phyloP scores from a whole-genome alignment of 1,140 invertebrate species.

The Cydia fagiglandana region DNA sequence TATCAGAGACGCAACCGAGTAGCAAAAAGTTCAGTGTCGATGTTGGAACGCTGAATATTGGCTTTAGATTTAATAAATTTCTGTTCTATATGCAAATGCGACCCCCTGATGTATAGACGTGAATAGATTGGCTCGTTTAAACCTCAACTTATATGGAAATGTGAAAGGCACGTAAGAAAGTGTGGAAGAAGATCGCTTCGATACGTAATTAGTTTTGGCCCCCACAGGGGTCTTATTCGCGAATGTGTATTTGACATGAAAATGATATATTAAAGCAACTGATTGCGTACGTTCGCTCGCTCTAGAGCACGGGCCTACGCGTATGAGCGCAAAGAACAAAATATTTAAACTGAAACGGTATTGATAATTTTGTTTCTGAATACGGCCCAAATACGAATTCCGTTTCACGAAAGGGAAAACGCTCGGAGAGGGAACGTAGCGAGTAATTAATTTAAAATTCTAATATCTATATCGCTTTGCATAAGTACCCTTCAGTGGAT shows the following conservation, averaged over 20 bases:
- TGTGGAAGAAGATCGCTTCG: constrained; percentile 72
- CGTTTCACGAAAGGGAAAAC: constrained; percentile 57
- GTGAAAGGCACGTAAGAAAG: constrained; percentile 77
- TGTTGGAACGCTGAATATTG: constrained; percentile 76
- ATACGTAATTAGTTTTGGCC: constrained; percentile 77
- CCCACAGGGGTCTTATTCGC: constrained; percentile 41
- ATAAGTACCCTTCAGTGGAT: constrained; percentile 18
- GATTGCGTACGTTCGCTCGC: not conserved
- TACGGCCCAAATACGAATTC: constrained; percentile 48
- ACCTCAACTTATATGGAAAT: constrained; percentile 79
- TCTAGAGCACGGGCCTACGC: not conserved
- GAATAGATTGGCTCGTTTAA: constrained; percentile 79
- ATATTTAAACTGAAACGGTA: not conserved
- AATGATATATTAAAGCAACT: not conserved
- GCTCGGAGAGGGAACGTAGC: constrained; percentile 46
- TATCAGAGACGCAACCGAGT: constrained; percentile 66
- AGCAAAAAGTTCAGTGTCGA: constrained; percentile 74
- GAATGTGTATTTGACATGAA: not conserved
- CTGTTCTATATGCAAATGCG: constrained; percentile 79
- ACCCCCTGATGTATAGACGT: constrained; percentile 78
- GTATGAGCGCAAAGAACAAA: not conserved
- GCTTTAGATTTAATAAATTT: constrained; percentile 79
- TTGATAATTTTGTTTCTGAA: not conserved
- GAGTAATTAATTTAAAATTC: constrained; percentile 66
- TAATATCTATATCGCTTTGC: constrained; percentile 44